Evolutionary conservation across 2,888 invertebrate genomes (phyloP), one percentile per base, ranked within the genome.

Genomic region (Magallana nippona): DNA sequence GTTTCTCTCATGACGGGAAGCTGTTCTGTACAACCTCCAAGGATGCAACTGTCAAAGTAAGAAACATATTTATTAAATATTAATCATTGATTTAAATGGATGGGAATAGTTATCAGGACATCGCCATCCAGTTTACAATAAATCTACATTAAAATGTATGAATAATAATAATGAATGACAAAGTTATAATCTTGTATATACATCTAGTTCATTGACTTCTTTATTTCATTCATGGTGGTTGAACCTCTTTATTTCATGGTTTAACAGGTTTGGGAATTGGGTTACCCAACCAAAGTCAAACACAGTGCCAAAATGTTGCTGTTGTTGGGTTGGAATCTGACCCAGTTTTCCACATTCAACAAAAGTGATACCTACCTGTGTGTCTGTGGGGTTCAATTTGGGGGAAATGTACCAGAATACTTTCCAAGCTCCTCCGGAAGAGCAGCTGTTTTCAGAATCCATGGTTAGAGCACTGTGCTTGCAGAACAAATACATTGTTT

Each of bases 21-120:
- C 96, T 96, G 95, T 97, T 97, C 94, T 96, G 97, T 10, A 97
- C 97, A 0, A 97, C 97, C 91, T 97, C 97, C 32, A 97, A 97
- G 94, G 97, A 97, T 95, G 97, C 96, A 86, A 96, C 95, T 91
- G 96, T 97, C 86, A 95, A 96, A 94, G 97, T 97, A 94, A 95
- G 95, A 19, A 56, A 57, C 8, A 82, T 11, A 44, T 44, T 44
- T 8, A 44, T 44, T 44, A 8, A 44, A 44, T n/a, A 44, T 44
- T 44, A 3, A 5, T 44, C 44, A 44, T 44, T 44, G 44, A 44
- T 44, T 44, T 44, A 44, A 8, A 44, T 5, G 5, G 5, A 27
- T 27, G 8, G 44, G 8, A 5, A 44, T 8, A 44, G 8, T 44
- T 5, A 44, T 44, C 44, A 44, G 5, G 2, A 44, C 5, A 44